These are phyloP conservation scores for Fukomys damarensis DNA, from an alignment of 2,113 vertebrate genomes.

Conservation along the genomic window DNA sequence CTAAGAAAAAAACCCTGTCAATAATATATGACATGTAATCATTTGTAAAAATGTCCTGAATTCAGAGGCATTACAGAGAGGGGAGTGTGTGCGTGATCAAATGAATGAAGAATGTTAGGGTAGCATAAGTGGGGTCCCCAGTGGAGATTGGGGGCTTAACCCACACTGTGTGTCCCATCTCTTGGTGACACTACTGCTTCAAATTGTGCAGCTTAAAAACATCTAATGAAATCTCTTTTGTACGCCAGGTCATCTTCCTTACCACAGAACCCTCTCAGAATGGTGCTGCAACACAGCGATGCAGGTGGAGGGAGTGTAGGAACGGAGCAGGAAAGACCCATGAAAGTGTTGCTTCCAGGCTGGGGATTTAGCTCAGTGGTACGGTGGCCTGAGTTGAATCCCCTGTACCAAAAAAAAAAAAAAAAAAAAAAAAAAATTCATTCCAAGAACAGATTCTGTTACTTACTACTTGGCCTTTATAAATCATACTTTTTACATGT, in stretches of 20 bases:
- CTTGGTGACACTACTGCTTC: background rate
- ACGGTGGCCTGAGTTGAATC: no score
- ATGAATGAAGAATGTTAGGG: background rate
- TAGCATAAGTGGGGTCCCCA: background rate
- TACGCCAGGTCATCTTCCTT: background rate
- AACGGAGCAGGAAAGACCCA: background rate
- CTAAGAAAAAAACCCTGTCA: background rate
- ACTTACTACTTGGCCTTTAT: background rate
- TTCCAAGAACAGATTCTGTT: background rate
- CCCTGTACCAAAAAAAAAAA: no score
- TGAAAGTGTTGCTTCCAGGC: constrained; percentile 24
- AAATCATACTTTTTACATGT: background rate
- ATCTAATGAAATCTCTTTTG: background rate
- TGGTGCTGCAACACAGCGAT: background rate
- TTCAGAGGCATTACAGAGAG: background rate
- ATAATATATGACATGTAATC: background rate
- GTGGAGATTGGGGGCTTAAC: background rate
- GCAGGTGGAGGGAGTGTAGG: background rate
- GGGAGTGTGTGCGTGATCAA: background rate
- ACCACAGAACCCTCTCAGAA: background rate
- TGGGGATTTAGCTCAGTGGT: no score
- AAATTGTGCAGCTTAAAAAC: background rate
- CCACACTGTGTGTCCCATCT: background rate
- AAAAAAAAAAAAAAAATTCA: no score
- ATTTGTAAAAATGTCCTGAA: background rate